Evolutionary conservation across 1,140 invertebrate species (phyloP).

Genomic region (Asbolus verrucosus): DNA sequence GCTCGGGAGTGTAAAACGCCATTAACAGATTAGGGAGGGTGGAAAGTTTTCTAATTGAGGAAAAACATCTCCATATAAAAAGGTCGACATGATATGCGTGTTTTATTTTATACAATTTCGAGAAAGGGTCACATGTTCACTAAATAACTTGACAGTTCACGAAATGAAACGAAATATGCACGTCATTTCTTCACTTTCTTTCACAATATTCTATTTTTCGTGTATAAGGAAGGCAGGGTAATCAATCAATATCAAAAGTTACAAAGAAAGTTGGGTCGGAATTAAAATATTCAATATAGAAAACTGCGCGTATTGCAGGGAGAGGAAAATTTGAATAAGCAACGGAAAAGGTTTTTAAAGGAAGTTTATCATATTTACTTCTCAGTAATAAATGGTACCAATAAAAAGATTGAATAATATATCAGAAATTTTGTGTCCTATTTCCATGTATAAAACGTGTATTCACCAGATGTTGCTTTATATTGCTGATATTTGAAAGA

Average conservation of each 20-base stretch:
- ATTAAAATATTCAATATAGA: slow-evolving; percentile 37
- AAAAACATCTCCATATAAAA: slow-evolving; percentile 24
- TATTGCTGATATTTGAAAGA: too few relatives aligned
- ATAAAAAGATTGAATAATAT: slow-evolving; percentile 12
- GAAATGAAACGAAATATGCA: slow-evolving; percentile 32
- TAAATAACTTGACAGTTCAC: slow-evolving; percentile 21
- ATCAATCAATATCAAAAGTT: slow-evolving; percentile 38
- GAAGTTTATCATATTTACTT: not conserved
- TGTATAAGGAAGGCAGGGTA: not conserved
- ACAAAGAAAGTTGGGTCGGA: slow-evolving; percentile 20
- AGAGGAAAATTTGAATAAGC: slow-evolving; percentile 25
- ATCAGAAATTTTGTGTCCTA: too few relatives aligned
- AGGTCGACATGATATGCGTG: slow-evolving; percentile 23
- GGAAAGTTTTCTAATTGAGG: slow-evolving; percentile 34
- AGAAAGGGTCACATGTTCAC: slow-evolving; percentile 11
- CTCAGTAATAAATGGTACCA: slow-evolving; percentile 19
- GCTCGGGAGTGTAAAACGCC: slow-evolving; percentile 36
- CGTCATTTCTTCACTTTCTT: slow-evolving; percentile 2
- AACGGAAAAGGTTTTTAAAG: not conserved
- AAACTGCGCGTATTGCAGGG: slow-evolving; percentile 13
- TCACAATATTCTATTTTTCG: slow-evolving; percentile 5
- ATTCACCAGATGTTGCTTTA: too few relatives aligned
- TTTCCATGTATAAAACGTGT: too few relatives aligned
- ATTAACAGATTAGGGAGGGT: slow-evolving; percentile 36
- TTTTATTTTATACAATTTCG: slow-evolving; percentile 5